phyloP scores from a whole-genome alignment of 2,888 invertebrate species.

The Megalurothrips usitatus region DNA sequence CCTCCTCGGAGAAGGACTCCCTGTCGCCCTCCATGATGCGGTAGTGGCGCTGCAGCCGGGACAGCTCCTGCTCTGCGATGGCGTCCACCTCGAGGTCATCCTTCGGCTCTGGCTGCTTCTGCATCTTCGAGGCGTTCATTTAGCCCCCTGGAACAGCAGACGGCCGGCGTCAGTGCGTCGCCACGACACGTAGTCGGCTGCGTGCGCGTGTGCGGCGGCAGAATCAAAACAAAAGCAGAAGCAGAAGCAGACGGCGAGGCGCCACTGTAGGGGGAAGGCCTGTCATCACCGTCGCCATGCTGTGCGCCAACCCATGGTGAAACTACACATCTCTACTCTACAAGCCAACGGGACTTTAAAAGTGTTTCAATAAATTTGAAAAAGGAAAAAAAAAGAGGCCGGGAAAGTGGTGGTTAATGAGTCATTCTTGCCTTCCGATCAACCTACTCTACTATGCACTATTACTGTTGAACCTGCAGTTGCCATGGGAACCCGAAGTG shows the following conservation, averaged over 20 bases:
- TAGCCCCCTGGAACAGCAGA: not conserved
- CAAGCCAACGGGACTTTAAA: not conserved
- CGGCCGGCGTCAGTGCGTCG: not conserved
- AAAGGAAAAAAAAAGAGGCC: not conserved
- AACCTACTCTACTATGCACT: not conserved
- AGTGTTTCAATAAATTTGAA: not conserved
- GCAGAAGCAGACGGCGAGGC: not conserved
- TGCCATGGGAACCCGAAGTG: not conserved
- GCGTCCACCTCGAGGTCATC: slow-evolving; percentile 71
- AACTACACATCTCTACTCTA: not conserved
- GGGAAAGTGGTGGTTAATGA: not conserved
- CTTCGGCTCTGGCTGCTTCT: slow-evolving; percentile 44
- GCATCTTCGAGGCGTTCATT: slow-evolving; percentile 41
- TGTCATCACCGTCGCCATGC: not conserved
- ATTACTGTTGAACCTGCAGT: not conserved
- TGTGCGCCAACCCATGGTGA: not conserved
- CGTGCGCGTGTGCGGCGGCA: too few species aligned
- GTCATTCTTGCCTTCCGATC: not conserved
- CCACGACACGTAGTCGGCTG: not conserved
- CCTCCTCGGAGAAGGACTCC: slow-evolving; percentile 64
- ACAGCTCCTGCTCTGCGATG: slow-evolving; percentile 72
- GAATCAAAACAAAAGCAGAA: not conserved
- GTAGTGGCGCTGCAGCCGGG: slow-evolving; percentile 73
- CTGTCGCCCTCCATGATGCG: slow-evolving; percentile 79
- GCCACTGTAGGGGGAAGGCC: not conserved